Evolutionary conservation across 2,888 invertebrate genomes (phyloP).

Genomic region (Acheta domesticus): DNA sequence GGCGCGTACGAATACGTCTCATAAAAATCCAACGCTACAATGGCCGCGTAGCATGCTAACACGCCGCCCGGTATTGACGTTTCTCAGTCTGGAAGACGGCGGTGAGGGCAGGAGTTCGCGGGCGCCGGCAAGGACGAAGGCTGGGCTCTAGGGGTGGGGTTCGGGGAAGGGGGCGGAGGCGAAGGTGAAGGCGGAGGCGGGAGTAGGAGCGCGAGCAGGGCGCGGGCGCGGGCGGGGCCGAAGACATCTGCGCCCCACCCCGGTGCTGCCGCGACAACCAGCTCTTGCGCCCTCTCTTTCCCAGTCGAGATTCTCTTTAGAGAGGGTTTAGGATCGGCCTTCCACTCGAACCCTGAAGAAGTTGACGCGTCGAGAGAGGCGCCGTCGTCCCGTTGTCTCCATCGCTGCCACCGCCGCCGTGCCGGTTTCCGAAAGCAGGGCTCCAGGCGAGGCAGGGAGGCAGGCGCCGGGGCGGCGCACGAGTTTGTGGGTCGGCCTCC

Average conservation of each 20-base stretch:
- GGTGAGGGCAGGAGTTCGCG: no score
- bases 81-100: neutral
- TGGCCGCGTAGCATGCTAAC: conserved; percentile 11
- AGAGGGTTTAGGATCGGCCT: conserved; percentile 5
- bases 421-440: neutral
- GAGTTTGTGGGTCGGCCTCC: no score
- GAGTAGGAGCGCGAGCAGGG: no score
- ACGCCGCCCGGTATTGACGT: neutral
- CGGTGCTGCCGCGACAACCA: neutral
- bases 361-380: neutral
- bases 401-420: neutral
- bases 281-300: neutral
- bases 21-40: conserved; percentile 4
- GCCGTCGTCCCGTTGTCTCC: neutral
- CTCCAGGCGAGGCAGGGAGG: neutral
- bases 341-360: neutral
- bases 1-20: neutral
- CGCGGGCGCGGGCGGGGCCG: neutral
- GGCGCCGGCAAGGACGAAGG: no score
- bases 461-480: no score
- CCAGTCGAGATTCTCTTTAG: neutral
- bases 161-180: no score
- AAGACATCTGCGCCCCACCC: neutral
- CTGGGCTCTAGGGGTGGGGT: no score
- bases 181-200: no score